Percentiles rank a stretch among this genome's conserved stretches.
These are phyloP conservation scores for Aleadryas rufinucha DNA, from an alignment of 2,113 vertebrate genomes.

Conservation along the genomic window DNA sequence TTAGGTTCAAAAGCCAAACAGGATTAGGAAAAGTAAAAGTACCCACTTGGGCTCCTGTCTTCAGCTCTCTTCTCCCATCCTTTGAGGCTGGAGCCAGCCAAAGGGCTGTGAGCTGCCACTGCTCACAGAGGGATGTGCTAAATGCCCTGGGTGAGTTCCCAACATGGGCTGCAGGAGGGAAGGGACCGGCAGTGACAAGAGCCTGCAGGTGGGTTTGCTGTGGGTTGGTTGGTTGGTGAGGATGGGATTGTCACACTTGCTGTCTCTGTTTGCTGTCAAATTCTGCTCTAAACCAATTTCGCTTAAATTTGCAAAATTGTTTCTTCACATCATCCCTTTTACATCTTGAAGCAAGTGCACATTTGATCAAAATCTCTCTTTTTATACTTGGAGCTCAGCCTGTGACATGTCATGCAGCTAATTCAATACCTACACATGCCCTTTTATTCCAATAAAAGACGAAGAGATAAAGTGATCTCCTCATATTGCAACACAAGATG, in stretches of 20 bases:
- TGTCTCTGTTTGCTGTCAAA: background rate
- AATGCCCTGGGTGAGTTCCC: background rate
- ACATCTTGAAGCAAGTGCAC: background rate
- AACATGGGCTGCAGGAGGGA: background rate
- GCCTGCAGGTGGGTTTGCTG: background rate
- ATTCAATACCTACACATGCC: constrained; percentile 6
- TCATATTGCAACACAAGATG: background rate
- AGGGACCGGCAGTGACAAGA: background rate
- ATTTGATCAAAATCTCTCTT: background rate
- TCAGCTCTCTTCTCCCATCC: background rate
- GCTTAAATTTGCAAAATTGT: background rate
- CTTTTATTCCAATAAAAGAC: background rate
- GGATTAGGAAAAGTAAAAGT: background rate
- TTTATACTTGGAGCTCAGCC: background rate
- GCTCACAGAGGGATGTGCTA: background rate
- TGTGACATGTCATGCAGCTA: background rate
- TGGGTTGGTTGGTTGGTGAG: background rate
- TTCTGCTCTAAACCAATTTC: background rate
- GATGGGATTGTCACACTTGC: background rate
- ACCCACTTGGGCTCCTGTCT: background rate
- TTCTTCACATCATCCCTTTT: background rate
- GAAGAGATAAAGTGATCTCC: background rate
- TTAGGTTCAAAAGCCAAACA: background rate
- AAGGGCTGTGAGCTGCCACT: background rate
- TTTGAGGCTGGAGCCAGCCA: background rate